Evolutionary conservation across 2,113 vertebrate genomes (phyloP).

Genomic region (Apus apus): DNA sequence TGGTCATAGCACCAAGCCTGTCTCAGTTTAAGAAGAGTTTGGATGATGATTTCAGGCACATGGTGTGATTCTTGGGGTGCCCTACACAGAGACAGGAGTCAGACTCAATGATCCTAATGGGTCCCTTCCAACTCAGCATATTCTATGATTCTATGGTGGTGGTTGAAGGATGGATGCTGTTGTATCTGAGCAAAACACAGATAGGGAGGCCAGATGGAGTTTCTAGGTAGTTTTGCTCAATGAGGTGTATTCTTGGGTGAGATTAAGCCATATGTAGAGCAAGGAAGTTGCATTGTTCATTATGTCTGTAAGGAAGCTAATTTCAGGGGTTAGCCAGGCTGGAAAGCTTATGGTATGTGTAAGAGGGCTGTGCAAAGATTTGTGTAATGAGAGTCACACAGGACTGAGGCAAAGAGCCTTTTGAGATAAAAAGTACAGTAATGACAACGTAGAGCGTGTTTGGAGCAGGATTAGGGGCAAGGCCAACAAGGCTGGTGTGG

Average conservation of each 20-base stretch:
- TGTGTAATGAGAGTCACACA: background rate
- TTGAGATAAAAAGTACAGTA: background rate
- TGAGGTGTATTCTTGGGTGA: background rate
- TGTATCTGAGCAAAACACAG: background rate
- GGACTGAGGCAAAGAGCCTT: background rate
- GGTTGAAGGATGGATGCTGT: background rate
- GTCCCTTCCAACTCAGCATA: too few species aligned
- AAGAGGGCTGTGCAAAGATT: background rate
- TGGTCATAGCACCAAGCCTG: too few species aligned
- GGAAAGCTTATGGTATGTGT: background rate
- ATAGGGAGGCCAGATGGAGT: background rate
- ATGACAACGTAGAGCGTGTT: too few species aligned
- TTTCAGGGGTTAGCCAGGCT: background rate
- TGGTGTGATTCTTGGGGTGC: too few species aligned
- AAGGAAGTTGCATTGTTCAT: background rate
- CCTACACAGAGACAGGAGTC: too few species aligned
- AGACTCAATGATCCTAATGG: too few species aligned
- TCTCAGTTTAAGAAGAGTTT: too few species aligned
- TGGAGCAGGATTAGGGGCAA: too few species aligned
- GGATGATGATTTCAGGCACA: too few species aligned
- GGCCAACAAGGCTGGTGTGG: too few species aligned
- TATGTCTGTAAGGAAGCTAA: background rate
- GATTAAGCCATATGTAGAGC: background rate
- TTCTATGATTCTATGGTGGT: too few species aligned
- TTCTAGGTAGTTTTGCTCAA: background rate